These are phyloP conservation scores for Melitaea athalia DNA, from an alignment of 2,888 invertebrate genomes.

Conservation along the genomic window DNA sequence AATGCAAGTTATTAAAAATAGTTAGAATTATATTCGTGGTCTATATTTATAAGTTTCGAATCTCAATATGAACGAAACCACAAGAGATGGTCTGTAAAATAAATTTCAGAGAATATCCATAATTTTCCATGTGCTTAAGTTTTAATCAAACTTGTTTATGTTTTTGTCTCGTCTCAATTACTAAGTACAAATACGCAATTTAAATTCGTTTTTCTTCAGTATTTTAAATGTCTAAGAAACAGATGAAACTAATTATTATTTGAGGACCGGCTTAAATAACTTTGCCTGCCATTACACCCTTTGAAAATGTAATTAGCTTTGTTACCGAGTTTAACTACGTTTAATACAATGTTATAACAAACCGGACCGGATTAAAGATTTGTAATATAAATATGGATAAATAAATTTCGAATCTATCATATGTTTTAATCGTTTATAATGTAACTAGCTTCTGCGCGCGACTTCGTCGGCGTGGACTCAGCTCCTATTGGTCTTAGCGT, in stretches of 20 bases:
- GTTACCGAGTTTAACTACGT: not conserved
- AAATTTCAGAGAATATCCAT: too few relatives aligned
- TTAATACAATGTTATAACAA: constrained; percentile 5
- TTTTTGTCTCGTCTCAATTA: not conserved
- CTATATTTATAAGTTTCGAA: too few relatives aligned
- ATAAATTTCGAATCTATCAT: not conserved
- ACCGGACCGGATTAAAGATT: not conserved
- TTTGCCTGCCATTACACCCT: constrained; percentile 7
- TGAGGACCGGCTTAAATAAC: constrained; percentile 12
- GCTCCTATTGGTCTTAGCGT: too few relatives aligned
- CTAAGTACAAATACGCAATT: not conserved
- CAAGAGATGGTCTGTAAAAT: too few relatives aligned
- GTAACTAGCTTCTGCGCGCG: too few relatives aligned
- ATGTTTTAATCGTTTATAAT: not conserved
- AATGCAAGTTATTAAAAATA: too few relatives aligned
- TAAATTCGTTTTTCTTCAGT: too few relatives aligned
- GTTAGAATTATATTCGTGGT: too few relatives aligned
- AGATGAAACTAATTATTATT: constrained; percentile 21
- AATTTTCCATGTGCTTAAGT: too few relatives aligned
- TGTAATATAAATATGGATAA: not conserved
- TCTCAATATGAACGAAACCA: too few relatives aligned
- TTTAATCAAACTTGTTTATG: not conserved
- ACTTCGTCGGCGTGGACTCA: too few relatives aligned
- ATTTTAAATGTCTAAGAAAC: not conserved
- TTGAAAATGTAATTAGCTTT: constrained; percentile 17